Conservation (phyloP, 2,113 vertebrate species). For the Xiphophorus hellerii region DNA sequence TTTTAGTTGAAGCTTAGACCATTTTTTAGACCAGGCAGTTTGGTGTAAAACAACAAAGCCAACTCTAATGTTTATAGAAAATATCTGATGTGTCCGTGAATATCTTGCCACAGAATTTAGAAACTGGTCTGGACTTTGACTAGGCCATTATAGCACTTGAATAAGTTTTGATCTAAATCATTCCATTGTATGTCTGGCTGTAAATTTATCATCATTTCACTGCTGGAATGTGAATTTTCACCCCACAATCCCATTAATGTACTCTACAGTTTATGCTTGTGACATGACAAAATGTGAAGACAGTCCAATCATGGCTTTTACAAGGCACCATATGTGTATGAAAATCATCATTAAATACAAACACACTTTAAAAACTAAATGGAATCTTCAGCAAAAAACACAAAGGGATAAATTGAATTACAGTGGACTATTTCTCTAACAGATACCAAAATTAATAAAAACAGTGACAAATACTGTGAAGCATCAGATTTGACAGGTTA, state of each 20-base stretch:
- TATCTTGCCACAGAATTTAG: not conserved
- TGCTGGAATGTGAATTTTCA: too few species aligned
- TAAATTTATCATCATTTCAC: not conserved
- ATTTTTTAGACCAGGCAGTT: too few species aligned
- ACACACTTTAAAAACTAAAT: not conserved
- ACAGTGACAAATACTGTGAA: constrained; percentile 12
- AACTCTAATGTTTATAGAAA: too few species aligned
- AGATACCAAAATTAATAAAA: constrained; percentile 42
- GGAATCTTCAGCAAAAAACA: not conserved
- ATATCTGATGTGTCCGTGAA: not conserved
- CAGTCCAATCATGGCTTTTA: too few species aligned
- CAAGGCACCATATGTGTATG: not conserved
- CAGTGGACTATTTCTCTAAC: constrained; percentile 34
- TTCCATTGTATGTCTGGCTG: not conserved
- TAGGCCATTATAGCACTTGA: not conserved
- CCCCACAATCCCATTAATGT: too few species aligned
- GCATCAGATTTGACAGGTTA: not conserved
- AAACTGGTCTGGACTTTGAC: not conserved
- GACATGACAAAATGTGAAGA: too few species aligned
- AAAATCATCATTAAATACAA: not conserved
- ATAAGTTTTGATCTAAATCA: not conserved
- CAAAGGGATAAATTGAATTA: not conserved
- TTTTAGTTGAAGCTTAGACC: too few species aligned
- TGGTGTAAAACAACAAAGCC: too few species aligned
- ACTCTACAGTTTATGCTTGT: too few species aligned